A percentile compares a stretch with the other conserved stretches of the same genome.
Evolutionary conservation across 1,140 invertebrate genomes (phyloP).

Genomic region (Lepidurus packardi): DNA sequence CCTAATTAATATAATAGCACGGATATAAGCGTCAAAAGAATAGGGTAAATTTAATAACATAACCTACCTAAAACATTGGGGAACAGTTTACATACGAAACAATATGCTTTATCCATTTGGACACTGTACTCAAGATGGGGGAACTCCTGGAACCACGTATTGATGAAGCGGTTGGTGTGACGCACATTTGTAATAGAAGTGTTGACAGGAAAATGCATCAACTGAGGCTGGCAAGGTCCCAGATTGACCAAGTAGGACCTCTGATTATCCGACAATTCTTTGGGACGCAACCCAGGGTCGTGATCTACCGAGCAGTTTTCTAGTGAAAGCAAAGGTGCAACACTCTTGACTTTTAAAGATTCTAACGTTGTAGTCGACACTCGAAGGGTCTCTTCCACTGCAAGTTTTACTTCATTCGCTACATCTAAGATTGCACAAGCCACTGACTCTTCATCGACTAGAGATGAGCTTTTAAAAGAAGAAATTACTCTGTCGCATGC

Average conservation of each 20-base stretch:
- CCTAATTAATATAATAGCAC: not conserved
- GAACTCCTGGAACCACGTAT: constrained; percentile 5
- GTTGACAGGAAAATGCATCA: not conserved
- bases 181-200: not conserved
- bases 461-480: not conserved
- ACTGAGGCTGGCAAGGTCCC: constrained; percentile 17
- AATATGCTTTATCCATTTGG: constrained; percentile 8
- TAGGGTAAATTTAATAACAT: not conserved
- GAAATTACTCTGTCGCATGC: constrained; percentile 1
- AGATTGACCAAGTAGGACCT: constrained; percentile 17
- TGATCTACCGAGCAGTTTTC: not conserved
- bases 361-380: not conserved
- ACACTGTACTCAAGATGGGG: constrained; percentile 22
- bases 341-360: not conserved
- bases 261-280: not conserved
- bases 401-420: not conserved
- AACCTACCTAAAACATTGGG: not conserved
- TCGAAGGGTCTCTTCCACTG: not conserved
- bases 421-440: not conserved
- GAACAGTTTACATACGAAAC: constrained; percentile 21
- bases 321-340: not conserved
- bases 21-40: not conserved
- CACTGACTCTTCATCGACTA: not conserved
- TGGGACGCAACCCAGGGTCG: constrained; percentile 18
- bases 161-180: not conserved